Conservation (phyloP, 2,113 vertebrate genomes). For the Campylorhamphus procurvoides region DNA sequence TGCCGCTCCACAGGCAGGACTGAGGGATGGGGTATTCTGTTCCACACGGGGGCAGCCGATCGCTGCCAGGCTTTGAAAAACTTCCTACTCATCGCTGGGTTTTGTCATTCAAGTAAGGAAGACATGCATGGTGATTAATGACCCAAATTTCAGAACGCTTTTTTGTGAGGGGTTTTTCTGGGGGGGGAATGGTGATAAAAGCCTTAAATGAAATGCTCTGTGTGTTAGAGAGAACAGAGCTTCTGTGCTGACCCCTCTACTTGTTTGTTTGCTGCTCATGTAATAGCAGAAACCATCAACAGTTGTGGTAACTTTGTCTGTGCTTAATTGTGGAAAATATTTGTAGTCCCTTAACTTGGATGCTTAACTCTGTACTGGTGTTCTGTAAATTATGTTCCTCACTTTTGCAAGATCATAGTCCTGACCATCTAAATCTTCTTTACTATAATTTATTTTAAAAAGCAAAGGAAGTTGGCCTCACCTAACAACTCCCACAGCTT, state of each 20-base stretch:
- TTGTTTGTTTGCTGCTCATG: neutral
- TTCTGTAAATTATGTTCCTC: neutral
- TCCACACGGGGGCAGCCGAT: constrained; percentile 15
- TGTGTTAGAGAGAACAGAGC: neutral
- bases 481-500: neutral
- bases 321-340: neutral
- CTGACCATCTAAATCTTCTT: neutral
- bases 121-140: neutral
- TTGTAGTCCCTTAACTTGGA: neutral
- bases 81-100: neutral
- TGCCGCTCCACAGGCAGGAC: neutral
- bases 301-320: neutral
- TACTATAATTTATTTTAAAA: neutral
- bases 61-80: neutral
- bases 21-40: rapidly evolving
- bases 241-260: neutral
- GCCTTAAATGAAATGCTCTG: neutral
- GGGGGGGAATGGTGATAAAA: neutral
- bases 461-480: neutral
- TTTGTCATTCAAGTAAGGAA: neutral
- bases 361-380: neutral
- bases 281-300: neutral
- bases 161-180: neutral
- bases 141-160: neutral
- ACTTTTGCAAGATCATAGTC: neutral